Conservation (phyloP, 2,113 vertebrate species). For the Chrysochloris asiatica region DNA sequence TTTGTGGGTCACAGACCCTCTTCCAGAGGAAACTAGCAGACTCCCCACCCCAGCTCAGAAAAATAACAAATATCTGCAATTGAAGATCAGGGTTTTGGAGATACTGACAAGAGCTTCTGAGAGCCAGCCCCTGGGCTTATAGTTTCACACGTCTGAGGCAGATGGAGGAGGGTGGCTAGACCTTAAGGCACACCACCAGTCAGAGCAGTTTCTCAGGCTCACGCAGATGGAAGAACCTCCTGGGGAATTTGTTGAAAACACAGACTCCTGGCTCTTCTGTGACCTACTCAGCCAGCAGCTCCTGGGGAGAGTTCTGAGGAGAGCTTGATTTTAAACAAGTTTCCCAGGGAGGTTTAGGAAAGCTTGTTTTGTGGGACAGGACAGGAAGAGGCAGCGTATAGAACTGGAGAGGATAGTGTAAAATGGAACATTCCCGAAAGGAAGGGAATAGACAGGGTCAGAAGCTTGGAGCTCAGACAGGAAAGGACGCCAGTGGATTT, state of each 20-base stretch:
- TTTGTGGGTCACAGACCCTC: neutral
- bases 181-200: neutral
- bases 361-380: neutral
- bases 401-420: neutral
- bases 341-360: neutral
- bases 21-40: neutral
- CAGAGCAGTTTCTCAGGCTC: neutral
- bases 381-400: neutral
- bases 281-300: neutral
- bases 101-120: neutral
- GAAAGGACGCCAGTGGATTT: slow-evolving; percentile 43
- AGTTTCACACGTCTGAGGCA: too few species aligned
- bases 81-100: neutral
- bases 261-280: neutral
- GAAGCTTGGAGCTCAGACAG: neutral
- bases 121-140: neutral
- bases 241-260: neutral
- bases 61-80: neutral
- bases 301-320: neutral
- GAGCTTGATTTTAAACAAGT: neutral
- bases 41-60: neutral
- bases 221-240: neutral
- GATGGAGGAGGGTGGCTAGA: neutral
- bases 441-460: neutral
- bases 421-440: neutral